Evolutionary conservation across 2,797 vertebrate genomes (phyloP), one percentile per base, ranked within the genome.

Genomic region (Sebastes paucispinis): DNA sequence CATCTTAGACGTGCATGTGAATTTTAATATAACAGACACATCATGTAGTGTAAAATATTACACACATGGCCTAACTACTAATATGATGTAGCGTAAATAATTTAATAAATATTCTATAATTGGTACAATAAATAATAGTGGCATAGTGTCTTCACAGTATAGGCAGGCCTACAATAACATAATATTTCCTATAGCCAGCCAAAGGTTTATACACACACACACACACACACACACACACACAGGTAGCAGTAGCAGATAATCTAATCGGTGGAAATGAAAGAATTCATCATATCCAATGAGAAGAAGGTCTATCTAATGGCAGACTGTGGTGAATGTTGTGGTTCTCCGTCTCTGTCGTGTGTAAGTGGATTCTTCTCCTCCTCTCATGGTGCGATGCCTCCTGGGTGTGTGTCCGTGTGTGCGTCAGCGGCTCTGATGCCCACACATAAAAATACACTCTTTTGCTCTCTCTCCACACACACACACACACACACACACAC

Each of bases 211-310:
- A 27, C 58, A 70, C 20, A 34, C 27, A 52, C 16, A 57, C 55
- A 55, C 39, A 77, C 57, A 77, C 57, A 62, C 25, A 60, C 62
- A 72, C 54, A 55, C 52, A 63, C 22, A 60, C 63, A 73, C 58
- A 25, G 62, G 8, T 16, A 70, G 58, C 39, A 59, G 59, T 57
- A 72, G 31, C 50, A 69, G 60, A 75, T 82, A 89, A 93, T 93
- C 80, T 74, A 67, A 94, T 95, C 73, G 73, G 58, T 73, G 81
- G 65, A 93, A 94, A 95, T 95, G 92, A 95, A 93, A 93, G 71
- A 88, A 95, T 95, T 93, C 84, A 81, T 95, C 95, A 93, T 88
- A 77, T 13, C 79, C 72, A 57, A 20, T 69, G 63, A 68, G 50
- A 54, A 63, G 57, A 64, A 79, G 77, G 73, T 76, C 69, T 78